Evolutionary conservation across 2,888 invertebrate genomes (phyloP), one percentile per base, ranked within the genome.

Genomic region (Eupithecia pulchellata): DNA sequence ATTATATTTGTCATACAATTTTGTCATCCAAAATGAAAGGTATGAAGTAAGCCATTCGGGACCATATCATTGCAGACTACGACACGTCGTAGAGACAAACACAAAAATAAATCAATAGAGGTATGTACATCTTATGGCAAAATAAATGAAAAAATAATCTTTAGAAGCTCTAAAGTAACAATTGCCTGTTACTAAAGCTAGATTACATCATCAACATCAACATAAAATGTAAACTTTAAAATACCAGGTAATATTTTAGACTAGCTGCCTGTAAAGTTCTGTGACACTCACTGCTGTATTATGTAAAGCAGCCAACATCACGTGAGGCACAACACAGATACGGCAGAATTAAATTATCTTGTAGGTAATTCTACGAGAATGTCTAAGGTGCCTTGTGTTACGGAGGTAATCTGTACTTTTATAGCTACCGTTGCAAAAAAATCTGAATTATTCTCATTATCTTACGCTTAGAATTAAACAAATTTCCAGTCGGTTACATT

Each of bases 291-390:
- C 62, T 64, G 55, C 25, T 61, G 52, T 69, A 60, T 64, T 69
- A 72, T 69, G 72, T 72, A 69, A 72, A 72, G 64, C 69, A 66
- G 72, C 69, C 69, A 69, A 64, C 72, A 69, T 72, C 52, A 60
- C 72, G 60, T 69, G 66, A 66, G 69, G 58, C n/a, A 32, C 58
- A 52, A 63, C 60, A 47, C 57, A 64, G 68, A 72, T 69, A 69
- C 52, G 57, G 67, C 32, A 55, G 72, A 72, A 69, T 72, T 72
- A 72, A 72, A 69, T n/a, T n/a, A n/a, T 66, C 66, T 63, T 72
- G 72, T 69, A n/a, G n/a, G n/a, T n/a, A 69, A 72, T 72, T 72
- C 47, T 25, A 32, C 57, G 32, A 36, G 69, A 65, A 68, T 64
- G 61, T 52, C 27, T 61, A 61, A 66, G 63, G 64, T 69, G 64